phyloP scores from a whole-genome alignment of 2,888 invertebrate genomes.

The Nomada ferruginata region DNA sequence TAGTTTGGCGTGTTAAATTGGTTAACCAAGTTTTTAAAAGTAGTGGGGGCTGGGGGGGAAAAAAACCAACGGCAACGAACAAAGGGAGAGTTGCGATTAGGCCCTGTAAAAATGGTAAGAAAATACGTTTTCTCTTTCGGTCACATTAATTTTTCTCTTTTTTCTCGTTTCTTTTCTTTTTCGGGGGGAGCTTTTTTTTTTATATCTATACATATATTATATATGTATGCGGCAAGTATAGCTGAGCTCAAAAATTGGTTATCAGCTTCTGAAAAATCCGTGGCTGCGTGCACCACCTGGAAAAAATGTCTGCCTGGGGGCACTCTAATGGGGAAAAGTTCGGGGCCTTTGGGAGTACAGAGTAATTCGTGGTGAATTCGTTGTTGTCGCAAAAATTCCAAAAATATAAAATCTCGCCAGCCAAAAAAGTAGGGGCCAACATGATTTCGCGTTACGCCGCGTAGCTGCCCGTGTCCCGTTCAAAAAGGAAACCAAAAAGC shows the following conservation, averaged over 20 bases:
- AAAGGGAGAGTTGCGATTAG: constrained; percentile 72
- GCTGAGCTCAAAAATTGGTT: constrained; percentile 83
- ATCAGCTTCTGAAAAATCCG: constrained; percentile 84
- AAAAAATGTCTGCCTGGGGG: constrained; percentile 76
- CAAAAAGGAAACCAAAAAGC: constrained; percentile 50
- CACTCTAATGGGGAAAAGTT: constrained; percentile 53
- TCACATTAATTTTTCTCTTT: constrained; percentile 41
- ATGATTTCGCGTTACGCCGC: constrained; percentile 57
- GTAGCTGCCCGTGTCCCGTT: constrained; percentile 47
- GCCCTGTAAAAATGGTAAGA: constrained; percentile 77
- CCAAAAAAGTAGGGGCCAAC: constrained; percentile 80
- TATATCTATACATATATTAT: background rate
- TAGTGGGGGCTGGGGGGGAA: constrained; percentile 40
- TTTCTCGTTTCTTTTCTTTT: constrained; percentile 43
- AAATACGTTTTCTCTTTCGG: constrained; percentile 56
- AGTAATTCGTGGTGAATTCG: constrained; percentile 59
- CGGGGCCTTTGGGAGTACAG: background rate
- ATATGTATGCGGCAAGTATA: constrained; percentile 46
- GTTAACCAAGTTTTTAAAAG: constrained; percentile 65
- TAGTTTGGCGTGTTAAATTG: constrained; percentile 78
- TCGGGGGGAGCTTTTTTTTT: constrained; percentile 7
- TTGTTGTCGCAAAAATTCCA: constrained; percentile 81
- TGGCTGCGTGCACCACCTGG: constrained; percentile 83
- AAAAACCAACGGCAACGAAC: constrained; percentile 72
- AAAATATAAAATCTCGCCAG: constrained; percentile 84